These are phyloP conservation scores for Hormaphis cornu DNA, from an alignment of 1,140 invertebrate species.

Conservation along the genomic window DNA sequence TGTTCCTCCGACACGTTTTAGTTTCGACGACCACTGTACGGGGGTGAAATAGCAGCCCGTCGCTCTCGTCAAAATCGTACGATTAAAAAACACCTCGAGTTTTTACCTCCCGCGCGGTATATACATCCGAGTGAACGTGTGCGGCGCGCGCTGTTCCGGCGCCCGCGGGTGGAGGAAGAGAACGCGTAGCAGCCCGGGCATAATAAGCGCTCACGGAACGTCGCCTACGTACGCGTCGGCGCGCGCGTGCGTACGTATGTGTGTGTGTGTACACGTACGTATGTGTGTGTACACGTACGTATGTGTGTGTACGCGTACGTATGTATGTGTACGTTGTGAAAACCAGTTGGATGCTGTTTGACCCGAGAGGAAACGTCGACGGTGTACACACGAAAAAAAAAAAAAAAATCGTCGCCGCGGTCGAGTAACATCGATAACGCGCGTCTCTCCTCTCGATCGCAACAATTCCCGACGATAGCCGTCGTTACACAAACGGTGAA, in stretches of 20 bases:
- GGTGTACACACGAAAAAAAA: too few relatives aligned
- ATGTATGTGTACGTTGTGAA: neutral
- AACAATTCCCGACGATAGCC: neutral
- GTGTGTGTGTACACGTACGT: neutral
- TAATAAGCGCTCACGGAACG: too few relatives aligned
- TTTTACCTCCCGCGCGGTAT: too few relatives aligned
- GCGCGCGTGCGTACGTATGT: too few relatives aligned
- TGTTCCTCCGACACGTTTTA: too few relatives aligned
- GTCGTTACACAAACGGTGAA: neutral
- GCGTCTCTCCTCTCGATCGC: neutral
- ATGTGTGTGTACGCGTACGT: neutral
- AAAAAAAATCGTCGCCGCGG: too few relatives aligned
- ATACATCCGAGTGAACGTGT: neutral
- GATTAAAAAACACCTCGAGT: too few relatives aligned
- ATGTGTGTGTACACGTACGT: neutral
- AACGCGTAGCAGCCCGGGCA: too few relatives aligned
- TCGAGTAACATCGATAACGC: too few relatives aligned
- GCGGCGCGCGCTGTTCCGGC: conserved; percentile 12
- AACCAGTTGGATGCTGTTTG: conserved; percentile 27
- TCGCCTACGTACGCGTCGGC: too few relatives aligned
- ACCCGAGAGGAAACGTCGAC: conserved; percentile 5
- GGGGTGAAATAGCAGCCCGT: too few relatives aligned
- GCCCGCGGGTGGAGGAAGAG: conserved; percentile 32
- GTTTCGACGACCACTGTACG: conserved; percentile 19
- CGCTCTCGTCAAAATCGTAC: too few relatives aligned